A percentile compares a stretch with the other conserved stretches of the same genome.
Evolutionary conservation across 2,888 invertebrate genomes (phyloP).

Genomic region (Andrena fulva): DNA sequence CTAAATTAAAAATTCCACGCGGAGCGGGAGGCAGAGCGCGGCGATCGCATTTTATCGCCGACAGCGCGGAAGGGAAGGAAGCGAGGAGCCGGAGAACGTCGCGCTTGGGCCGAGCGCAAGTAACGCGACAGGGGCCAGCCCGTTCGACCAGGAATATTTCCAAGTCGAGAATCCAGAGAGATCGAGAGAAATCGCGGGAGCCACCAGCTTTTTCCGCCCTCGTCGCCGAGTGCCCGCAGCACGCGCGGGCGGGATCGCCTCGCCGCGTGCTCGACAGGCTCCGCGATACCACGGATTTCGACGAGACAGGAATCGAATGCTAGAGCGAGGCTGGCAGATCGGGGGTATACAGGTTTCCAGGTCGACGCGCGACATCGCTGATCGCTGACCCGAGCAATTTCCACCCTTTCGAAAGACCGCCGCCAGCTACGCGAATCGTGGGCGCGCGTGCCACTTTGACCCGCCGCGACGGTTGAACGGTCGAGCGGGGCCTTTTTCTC

Average conservation of each 20-base stretch:
- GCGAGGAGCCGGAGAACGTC: background rate
- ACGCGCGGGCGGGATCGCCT: too few relatives aligned
- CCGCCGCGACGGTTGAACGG: background rate
- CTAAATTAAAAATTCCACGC: conserved; percentile 57
- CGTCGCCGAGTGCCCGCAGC: too few relatives aligned
- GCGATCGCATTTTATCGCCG: conserved; percentile 31
- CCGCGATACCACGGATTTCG: too few relatives aligned
- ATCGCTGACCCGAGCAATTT: conserved; percentile 3
- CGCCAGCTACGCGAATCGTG: background rate
- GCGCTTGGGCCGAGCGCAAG: background rate
- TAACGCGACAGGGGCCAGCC: conserved; percentile 3
- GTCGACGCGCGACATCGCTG: conserved; percentile 2
- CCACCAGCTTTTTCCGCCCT: background rate
- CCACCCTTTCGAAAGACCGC: background rate
- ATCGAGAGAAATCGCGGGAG: background rate
- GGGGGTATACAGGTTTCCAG: background rate
- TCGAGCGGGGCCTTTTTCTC: too few relatives aligned
- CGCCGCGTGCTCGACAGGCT: too few relatives aligned
- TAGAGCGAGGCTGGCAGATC: background rate
- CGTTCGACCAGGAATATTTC: background rate
- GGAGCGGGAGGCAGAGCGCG: background rate
- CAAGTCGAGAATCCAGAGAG: background rate
- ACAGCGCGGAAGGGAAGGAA: background rate
- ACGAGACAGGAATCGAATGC: background rate
- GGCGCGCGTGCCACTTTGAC: background rate